These are phyloP conservation scores for Papilio polyxenes DNA, from an alignment of 1,140 invertebrate genomes.

Conservation along the genomic window DNA sequence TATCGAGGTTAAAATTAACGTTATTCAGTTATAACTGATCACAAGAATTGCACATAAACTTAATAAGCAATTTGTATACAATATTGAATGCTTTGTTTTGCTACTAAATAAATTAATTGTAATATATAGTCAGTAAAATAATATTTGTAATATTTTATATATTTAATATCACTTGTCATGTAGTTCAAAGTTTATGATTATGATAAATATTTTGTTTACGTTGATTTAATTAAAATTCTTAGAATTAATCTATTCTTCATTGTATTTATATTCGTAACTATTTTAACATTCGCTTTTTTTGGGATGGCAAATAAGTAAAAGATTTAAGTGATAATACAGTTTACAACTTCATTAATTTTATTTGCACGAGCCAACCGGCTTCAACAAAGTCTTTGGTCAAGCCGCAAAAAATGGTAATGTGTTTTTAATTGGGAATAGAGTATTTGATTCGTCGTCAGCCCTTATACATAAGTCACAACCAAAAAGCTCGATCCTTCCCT, in stretches of 20 bases:
- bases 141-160: neutral
- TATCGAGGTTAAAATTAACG: neutral
- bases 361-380: neutral
- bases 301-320: neutral
- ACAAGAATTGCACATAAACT: slow-evolving; percentile 19
- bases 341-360: neutral
- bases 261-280: neutral
- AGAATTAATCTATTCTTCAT: neutral
- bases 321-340: neutral
- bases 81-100: slow-evolving; percentile 5
- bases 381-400: neutral
- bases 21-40: neutral
- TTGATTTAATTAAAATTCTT: slow-evolving; percentile 22
- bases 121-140: slow-evolving; percentile 7
- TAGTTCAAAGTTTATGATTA: slow-evolving; percentile 15
- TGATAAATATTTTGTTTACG: slow-evolving; percentile 2
- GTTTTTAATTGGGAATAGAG: neutral
- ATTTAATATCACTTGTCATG: neutral
- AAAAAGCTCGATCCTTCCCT: too few relatives aligned
- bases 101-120: slow-evolving; percentile 12
- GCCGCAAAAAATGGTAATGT: too few relatives aligned
- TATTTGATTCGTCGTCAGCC: neutral
- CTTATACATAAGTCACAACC: too few relatives aligned
- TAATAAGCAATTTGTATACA: slow-evolving; percentile 22
- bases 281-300: neutral